phyloP scores from a whole-genome alignment of 2,797 vertebrate genomes.

The Dryobates pubescens region DNA sequence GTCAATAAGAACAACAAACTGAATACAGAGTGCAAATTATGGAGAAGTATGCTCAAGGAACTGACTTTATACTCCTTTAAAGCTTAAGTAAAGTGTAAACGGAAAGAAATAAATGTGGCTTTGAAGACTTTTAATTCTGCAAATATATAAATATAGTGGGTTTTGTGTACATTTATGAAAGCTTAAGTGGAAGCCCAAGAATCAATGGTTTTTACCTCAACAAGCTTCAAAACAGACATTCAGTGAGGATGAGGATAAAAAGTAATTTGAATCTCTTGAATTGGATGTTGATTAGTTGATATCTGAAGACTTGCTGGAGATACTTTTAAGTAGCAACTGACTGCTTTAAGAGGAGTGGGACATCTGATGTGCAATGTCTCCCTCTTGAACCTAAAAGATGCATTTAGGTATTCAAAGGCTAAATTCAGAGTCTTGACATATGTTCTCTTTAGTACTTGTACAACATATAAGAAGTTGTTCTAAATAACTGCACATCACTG shows the following conservation, averaged over 20 bases:
- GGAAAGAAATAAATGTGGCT: neutral
- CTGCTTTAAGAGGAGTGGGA: neutral
- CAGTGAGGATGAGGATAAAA: neutral
- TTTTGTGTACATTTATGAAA: neutral
- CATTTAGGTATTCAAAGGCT: neutral
- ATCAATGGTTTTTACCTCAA: neutral
- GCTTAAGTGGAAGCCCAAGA: neutral
- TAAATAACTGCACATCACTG: neutral
- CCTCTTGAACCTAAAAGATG: neutral
- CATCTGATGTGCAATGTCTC: neutral
- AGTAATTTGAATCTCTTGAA: neutral
- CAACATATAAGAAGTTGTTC: neutral
- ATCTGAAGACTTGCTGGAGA: neutral
- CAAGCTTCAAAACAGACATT: neutral
- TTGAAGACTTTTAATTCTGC: neutral
- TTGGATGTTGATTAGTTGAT: slow-evolving; percentile 1
- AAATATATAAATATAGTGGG: neutral
- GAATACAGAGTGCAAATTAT: neutral
- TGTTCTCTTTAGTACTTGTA: neutral
- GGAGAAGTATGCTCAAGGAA: neutral
- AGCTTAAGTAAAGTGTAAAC: neutral
- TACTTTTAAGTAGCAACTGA: neutral
- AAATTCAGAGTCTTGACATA: neutral
- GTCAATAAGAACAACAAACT: neutral
- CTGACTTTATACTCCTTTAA: neutral